A percentile compares a stretch with the other conserved stretches of the same genome.
phyloP scores from a whole-genome alignment of 2,888 invertebrate genomes.

The Dioctria rufipes region DNA sequence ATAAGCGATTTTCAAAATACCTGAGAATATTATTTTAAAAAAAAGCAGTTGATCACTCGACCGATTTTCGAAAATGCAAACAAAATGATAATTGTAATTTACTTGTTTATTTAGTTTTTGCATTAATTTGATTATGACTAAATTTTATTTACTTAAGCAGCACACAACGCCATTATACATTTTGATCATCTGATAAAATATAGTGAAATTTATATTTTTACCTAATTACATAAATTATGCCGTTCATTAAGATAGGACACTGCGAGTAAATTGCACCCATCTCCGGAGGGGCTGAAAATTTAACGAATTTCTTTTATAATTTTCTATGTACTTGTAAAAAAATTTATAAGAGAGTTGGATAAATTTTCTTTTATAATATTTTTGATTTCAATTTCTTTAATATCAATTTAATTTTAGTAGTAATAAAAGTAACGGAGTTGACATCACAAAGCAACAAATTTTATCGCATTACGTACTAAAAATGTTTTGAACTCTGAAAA shows the following conservation, averaged over 20 bases:
- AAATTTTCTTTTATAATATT: not conserved
- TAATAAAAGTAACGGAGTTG: slow-evolving; percentile 60
- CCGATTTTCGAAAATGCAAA: slow-evolving; percentile 39
- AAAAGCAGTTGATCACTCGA: slow-evolving; percentile 37
- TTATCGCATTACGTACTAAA: not conserved
- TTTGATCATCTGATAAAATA: slow-evolving; percentile 50
- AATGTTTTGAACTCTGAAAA: too few species aligned
- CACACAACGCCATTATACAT: slow-evolving; percentile 58
- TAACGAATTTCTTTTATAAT: slow-evolving; percentile 62
- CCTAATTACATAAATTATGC: slow-evolving; percentile 72
- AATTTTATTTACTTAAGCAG: slow-evolving; percentile 50
- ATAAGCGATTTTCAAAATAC: slow-evolving; percentile 56
- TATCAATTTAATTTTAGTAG: slow-evolving; percentile 47
- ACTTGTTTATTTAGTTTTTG: slow-evolving; percentile 12
- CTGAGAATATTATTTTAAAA: slow-evolving; percentile 36
- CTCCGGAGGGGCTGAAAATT: slow-evolving; percentile 69
- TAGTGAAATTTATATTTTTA: slow-evolving; percentile 62
- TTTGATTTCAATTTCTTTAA: slow-evolving; percentile 49
- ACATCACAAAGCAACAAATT: slow-evolving; percentile 51
- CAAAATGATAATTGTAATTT: slow-evolving; percentile 41
- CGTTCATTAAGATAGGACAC: slow-evolving; percentile 71
- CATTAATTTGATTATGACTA: slow-evolving; percentile 30
- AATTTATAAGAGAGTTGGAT: not conserved
- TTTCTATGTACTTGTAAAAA: slow-evolving; percentile 58
- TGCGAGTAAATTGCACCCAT: slow-evolving; percentile 71